Evolutionary conservation across 2,113 vertebrate species (phyloP), one percentile per base, ranked within the genome.

Genomic region (Pedionomus torquatus): DNA sequence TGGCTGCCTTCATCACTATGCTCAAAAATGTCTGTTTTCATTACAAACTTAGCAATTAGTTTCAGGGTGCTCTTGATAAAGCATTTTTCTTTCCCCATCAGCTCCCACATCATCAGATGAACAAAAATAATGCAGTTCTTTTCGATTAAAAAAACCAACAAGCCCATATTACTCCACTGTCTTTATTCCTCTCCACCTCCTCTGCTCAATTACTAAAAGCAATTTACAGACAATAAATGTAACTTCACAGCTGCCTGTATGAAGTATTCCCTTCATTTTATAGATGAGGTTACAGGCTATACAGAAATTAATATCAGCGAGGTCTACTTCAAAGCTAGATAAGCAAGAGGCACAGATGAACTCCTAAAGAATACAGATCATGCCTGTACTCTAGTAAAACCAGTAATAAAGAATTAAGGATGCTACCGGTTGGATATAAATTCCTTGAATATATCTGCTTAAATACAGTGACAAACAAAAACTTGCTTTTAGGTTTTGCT

Each of bases 191-290:
- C 79, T 97, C 89, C 63, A 95, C 83, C 96, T 96, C 93, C 95
- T 95, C 95, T 95, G 92, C 95, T 97, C 95, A 94, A 93, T 97
- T 95, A 95, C 96, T 97, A 95, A 93, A 95, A 96, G 95, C 95
- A 97, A 97, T 97, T 96, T 96, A 93, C 95, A 95, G 95, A 97
- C 95, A 97, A 97, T 96, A 94, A 96, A 97, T 95, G 94, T 93
- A 97, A 95, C 94, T 94, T 95, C 97, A 95, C 96, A 96, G 96
- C 96, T 95, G 96, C 96, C 91, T 89, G 61, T 96, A 95, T 92
- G 95, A 94, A 97, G 92, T 89, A 91, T 96, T 96, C 95, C 70
- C 91, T 95, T 94, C 93, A 92, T 95, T 97, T 96, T 97, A 97
- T 95, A 97, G 95, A 95, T 94, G 95, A 97, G 89, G 94, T 95